A percentile compares a stretch with the other conserved stretches of the same genome.
Conservation (phyloP, 2,888 invertebrate species). For the Saturnia japonica region DNA sequence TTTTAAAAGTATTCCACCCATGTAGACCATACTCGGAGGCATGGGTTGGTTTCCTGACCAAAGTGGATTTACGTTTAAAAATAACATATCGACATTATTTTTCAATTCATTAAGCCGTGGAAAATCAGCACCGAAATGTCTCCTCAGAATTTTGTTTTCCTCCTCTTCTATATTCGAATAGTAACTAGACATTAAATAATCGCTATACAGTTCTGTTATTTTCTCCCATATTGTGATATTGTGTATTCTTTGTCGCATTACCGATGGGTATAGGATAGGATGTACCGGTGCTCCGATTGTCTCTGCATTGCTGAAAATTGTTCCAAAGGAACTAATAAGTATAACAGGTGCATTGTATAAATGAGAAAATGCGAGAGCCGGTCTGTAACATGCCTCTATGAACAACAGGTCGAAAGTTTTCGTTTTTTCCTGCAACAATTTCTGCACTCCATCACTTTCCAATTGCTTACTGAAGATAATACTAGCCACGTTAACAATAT, state of each 20-base stretch:
- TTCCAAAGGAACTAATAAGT: conserved; percentile 49
- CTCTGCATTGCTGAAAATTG: conserved; percentile 29
- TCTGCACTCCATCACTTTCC: conserved; percentile 33
- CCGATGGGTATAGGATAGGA: conserved; percentile 44
- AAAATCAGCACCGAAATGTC: conserved; percentile 41
- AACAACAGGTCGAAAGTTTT: conserved; percentile 46
- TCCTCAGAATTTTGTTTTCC: conserved; percentile 33
- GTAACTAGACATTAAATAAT: conserved; percentile 23
- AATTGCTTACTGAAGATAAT: conserved; percentile 36
- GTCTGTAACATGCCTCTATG: conserved; percentile 41
- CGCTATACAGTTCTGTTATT: conserved; percentile 31
- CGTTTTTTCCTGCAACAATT: conserved; percentile 34
- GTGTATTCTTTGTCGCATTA: conserved; percentile 31
- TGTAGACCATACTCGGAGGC: conserved; percentile 57
- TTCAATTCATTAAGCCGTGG: conserved; percentile 36
- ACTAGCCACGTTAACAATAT: conserved; percentile 5
- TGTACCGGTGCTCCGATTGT: conserved; percentile 41
- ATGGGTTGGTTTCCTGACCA: conserved; percentile 56
- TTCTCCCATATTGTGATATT: conserved; percentile 47
- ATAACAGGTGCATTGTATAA: conserved; percentile 52
- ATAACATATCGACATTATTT: conserved; percentile 51
- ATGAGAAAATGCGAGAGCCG: conserved; percentile 42
- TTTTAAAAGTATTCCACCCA: conserved; percentile 61
- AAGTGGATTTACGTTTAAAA: conserved; percentile 60
- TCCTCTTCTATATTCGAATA: conserved; percentile 24